Percentiles rank a stretch among this genome's conserved stretches.
Evolutionary conservation across 1,140 invertebrate species (phyloP).

Genomic region (Procambarus virginalis): DNA sequence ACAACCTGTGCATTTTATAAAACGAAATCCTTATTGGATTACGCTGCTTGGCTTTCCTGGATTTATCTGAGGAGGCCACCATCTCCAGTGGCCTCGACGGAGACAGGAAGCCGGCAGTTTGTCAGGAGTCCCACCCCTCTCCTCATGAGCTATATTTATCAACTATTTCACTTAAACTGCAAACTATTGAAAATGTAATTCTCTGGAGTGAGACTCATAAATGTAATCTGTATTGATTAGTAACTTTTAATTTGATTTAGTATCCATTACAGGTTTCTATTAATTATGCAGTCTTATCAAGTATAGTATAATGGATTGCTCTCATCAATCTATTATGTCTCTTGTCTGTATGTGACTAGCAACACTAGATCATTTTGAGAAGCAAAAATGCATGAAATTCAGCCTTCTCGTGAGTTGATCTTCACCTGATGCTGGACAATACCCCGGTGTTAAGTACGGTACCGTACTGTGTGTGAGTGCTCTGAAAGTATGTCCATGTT

Average conservation of each 20-base stretch:
- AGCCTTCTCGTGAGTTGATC: background rate
- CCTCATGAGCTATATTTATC: background rate
- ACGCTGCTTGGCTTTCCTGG: background rate
- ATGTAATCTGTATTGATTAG: background rate
- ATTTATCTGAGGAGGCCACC: too few species aligned
- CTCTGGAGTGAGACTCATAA: background rate
- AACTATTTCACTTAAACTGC: background rate
- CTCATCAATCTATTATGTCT: background rate
- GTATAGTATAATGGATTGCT: background rate
- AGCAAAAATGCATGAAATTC: background rate
- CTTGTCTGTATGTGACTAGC: background rate
- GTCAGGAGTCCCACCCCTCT: too few species aligned
- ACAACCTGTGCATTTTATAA: background rate
- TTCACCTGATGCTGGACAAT: background rate
- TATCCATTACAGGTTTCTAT: background rate
- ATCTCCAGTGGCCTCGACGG: too few species aligned
- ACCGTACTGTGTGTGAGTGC: background rate
- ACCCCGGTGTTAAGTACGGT: background rate
- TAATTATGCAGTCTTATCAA: background rate
- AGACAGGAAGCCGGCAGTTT: too few species aligned
- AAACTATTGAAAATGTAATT: background rate
- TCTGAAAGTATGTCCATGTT: background rate
- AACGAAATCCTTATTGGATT: background rate
- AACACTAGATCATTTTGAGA: background rate
- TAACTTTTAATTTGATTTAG: background rate